Evolutionary conservation across 2,797 vertebrate genomes (phyloP), one percentile per base, ranked within the genome.

Genomic region (Loris lydekkerianus): DNA sequence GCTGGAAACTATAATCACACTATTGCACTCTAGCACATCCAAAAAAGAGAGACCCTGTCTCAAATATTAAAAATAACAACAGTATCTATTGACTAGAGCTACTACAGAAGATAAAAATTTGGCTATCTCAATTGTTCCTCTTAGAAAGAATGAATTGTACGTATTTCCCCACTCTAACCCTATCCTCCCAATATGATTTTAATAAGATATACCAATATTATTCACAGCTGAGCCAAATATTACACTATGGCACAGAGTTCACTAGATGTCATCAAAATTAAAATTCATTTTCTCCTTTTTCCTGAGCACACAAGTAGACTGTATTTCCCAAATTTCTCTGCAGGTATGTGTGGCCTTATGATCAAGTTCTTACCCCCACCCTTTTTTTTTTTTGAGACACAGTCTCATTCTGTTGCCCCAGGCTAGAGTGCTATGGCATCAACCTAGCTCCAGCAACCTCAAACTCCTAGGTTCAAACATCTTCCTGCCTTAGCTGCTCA

Each of bases 261-360:
- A 10, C 77, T 17, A 88, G 3, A n/a, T 88, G 29, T 27, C 23
- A 76, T 61, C 40, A 78, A 67, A 67, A 67, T 67, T 56, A 56
- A 87, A 92, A 87, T 69, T 95, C n/a, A 60, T 82, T 82, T 75
- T 87, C 49, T 83, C 70, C 70, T 77, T 82, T 76, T 53, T 88
- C 49, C 43, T 25, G 43, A 21, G 0, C 31, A 95, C 8, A n/a
- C 34, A 7, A 25, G 46, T 86, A 65, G 29, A 73, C 21, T 86
- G 73, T 37, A 76, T 76, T 92, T 87, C 37, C 29, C 73, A 80
- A 53, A 46, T 13, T 91, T 80, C 67, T 80, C 27, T 91, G 14
- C 10, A 87, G 7, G 49, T 56, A 80, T 15, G 5, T 72, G 78
- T 46, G 18, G n/a, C 18, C 37, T 89, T 46, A 76, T 56, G 34